Conservation (phyloP, 2,797 vertebrate species). For the Erpetoichthys calabaricus region DNA sequence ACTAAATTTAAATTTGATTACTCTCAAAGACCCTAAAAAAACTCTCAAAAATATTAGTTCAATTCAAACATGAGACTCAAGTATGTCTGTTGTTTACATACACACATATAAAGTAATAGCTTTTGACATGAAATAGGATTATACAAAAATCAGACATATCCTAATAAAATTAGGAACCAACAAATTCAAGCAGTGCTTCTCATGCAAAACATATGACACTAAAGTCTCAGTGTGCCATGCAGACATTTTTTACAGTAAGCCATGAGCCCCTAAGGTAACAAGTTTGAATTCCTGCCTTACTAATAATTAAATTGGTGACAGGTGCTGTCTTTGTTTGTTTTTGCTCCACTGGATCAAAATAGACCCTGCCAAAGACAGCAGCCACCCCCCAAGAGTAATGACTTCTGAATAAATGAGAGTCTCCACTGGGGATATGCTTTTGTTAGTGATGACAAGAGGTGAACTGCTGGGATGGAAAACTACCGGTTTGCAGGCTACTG, state of each 20-base stretch:
- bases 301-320: conserved; percentile 12
- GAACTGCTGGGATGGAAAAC: not conserved
- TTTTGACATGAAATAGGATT: no score
- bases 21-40: no score
- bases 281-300: conserved; percentile 5
- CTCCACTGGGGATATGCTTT: not conserved
- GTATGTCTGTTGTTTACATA: no score
- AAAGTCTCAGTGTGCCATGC: no score
- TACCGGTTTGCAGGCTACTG: not conserved
- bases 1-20: no score
- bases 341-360: conserved; percentile 22
- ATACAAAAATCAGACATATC: no score
- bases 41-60: no score
- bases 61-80: no score
- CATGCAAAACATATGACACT: no score
- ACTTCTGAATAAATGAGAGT: conserved; percentile 8
- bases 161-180: no score
- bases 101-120: no score
- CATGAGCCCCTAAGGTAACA: not conserved
- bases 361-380: conserved; percentile 26
- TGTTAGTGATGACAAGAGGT: conserved; percentile 1
- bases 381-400: conserved; percentile 15
- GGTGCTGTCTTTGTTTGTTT: conserved; percentile 13
- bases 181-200: no score
- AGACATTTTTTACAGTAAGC: not conserved